Conservation (phyloP, 2,797 vertebrate species). For the Siniperca obscura region DNA sequence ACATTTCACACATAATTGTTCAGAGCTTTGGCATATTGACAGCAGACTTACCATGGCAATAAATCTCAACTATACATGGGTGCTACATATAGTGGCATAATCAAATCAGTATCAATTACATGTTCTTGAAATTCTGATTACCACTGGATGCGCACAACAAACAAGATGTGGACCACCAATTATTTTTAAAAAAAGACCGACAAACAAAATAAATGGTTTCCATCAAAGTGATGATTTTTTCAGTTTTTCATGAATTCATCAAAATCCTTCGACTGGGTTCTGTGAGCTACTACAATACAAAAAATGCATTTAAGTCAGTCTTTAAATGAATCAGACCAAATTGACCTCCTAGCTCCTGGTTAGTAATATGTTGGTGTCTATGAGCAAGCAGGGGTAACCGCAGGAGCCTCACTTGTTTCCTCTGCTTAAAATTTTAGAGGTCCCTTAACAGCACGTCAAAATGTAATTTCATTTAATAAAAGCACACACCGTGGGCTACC, state of each 20-base stretch:
- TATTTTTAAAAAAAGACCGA: not conserved
- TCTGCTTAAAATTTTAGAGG: not conserved
- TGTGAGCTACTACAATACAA: not conserved
- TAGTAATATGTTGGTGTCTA: not conserved
- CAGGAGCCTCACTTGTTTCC: not conserved
- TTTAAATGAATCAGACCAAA: not conserved
- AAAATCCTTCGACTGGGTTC: not conserved
- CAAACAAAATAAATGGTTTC: not conserved
- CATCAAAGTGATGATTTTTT: not conserved
- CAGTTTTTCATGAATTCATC: not conserved
- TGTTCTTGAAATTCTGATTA: not conserved
- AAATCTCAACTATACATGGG: not conserved
- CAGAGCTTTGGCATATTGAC: not conserved
- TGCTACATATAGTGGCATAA: not conserved
- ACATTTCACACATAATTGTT: not conserved
- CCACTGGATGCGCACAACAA: not conserved
- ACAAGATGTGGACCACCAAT: not conserved
- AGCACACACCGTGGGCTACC: constrained; percentile 7
- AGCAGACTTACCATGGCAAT: not conserved
- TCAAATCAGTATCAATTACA: not conserved
- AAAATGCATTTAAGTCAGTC: not conserved
- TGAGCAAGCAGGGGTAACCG: not conserved
- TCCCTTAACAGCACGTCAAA: constrained; percentile 6
- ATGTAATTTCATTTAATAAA: constrained; percentile 25
- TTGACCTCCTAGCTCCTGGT: not conserved